phyloP scores from a whole-genome alignment of 2,797 vertebrate species.

The Manis pentadactyla region DNA sequence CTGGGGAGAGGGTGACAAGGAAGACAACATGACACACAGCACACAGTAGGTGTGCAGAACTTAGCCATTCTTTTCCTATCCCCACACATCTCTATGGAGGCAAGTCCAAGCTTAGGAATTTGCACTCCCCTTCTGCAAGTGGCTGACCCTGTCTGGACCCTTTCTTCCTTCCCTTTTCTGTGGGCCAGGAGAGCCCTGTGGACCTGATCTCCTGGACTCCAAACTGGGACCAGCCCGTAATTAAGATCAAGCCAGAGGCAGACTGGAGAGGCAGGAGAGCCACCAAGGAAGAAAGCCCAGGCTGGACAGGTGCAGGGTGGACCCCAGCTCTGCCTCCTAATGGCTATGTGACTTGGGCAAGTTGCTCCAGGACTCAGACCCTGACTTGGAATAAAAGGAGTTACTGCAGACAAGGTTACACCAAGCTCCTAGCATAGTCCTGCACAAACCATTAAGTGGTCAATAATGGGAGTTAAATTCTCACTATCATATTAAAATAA shows the following conservation, averaged over 20 bases:
- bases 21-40: accelerated
- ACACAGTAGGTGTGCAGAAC: not conserved
- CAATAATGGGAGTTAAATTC: not conserved
- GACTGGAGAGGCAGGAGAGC: not conserved
- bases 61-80: not conserved
- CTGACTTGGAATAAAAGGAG: not conserved
- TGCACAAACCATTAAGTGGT: not conserved
- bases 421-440: no score
- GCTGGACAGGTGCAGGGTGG: accelerated
- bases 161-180: not conserved
- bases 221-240: not conserved
- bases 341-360: not conserved
- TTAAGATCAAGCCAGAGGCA: not conserved
- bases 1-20: not conserved
- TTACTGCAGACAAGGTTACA: not conserved
- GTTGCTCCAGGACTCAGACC: not conserved
- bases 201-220: not conserved
- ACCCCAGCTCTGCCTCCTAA: not conserved
- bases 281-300: not conserved
- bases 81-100: accelerated
- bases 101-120: not conserved
- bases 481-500: not conserved
- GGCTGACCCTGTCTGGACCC: not conserved
- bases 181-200: not conserved
- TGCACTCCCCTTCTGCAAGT: not conserved